A percentile compares a stretch with the other conserved stretches of the same genome.
These are phyloP conservation scores for Nomada hirtipes DNA, from an alignment of 2,888 invertebrate genomes.

Conservation along the genomic window DNA sequence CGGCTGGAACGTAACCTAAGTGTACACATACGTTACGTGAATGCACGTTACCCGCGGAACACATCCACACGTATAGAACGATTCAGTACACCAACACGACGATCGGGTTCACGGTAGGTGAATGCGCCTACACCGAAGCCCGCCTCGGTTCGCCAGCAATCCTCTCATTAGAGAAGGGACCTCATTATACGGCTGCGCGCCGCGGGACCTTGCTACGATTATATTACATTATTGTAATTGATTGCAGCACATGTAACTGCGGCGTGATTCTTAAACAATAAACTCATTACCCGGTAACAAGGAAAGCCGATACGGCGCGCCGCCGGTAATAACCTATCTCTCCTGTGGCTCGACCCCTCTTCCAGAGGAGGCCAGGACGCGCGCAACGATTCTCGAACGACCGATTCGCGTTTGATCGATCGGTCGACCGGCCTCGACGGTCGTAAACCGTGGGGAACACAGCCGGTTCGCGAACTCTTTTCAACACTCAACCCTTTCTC, in stretches of 20 bases:
- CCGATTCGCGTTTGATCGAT: conserved; percentile 73
- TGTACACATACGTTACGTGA: conserved; percentile 28
- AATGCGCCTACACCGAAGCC: conserved; percentile 30
- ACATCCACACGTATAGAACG: background rate
- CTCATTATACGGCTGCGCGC: conserved; percentile 74
- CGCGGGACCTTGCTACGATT: conserved; percentile 74
- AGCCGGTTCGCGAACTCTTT: conserved; percentile 30
- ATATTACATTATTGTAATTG: conserved; percentile 82
- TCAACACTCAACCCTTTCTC: conserved; percentile 28
- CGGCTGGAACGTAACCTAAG: conserved; percentile 9
- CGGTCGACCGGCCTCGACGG: conserved; percentile 58
- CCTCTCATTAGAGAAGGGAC: conserved; percentile 77
- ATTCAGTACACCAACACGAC: conserved; percentile 21
- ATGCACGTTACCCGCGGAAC: conserved; percentile 8
- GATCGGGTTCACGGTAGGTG: conserved; percentile 7
- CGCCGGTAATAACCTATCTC: conserved; percentile 75
- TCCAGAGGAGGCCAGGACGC: conserved; percentile 54
- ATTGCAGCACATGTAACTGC: conserved; percentile 77
- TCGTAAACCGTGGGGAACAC: conserved; percentile 61
- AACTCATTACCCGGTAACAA: conserved; percentile 79
- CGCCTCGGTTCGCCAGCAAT: conserved; percentile 54
- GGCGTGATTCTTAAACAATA: conserved; percentile 79
- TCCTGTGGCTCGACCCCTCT: conserved; percentile 33
- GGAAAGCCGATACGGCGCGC: conserved; percentile 65
- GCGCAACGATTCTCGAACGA: conserved; percentile 61